Evolutionary conservation across 2,888 invertebrate genomes (phyloP).

Genomic region (Drosophila histrio): DNA sequence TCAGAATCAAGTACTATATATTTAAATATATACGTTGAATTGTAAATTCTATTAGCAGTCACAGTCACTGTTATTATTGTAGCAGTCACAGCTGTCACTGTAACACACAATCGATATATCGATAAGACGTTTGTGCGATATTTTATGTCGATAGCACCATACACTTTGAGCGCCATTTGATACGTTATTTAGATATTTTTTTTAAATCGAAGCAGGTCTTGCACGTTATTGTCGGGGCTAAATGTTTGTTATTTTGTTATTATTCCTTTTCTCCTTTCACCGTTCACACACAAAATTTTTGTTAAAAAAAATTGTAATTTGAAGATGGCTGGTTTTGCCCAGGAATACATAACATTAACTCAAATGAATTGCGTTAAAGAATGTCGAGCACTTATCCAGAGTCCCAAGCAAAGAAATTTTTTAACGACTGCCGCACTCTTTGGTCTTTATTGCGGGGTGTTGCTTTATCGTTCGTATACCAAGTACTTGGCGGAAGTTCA

Average conservation of each 20-base stretch:
- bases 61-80: too few relatives aligned
- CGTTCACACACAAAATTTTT: conserved; percentile 1
- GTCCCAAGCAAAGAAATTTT: conserved; percentile 23
- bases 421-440: conserved; percentile 18
- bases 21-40: too few relatives aligned
- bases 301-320: neutral
- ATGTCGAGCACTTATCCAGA: conserved; percentile 18
- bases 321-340: conserved; percentile 22
- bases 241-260: neutral
- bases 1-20: too few relatives aligned
- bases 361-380: conserved; percentile 29
- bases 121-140: neutral
- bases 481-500: neutral
- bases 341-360: conserved; percentile 25
- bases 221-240: neutral
- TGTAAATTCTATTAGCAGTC: too few relatives aligned
- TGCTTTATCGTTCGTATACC: conserved; percentile 36
- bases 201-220: neutral
- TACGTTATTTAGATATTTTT: too few relatives aligned
- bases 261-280: neutral
- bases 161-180: neutral
- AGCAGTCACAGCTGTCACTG: too few relatives aligned
- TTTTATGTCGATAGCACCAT: neutral
- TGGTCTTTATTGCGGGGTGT: conserved; percentile 38
- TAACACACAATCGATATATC: conserved; percentile 15